Conservation (phyloP, 37 sponge, comb jelly and placozoan species). For the Petrosia ficiformis region DNA sequence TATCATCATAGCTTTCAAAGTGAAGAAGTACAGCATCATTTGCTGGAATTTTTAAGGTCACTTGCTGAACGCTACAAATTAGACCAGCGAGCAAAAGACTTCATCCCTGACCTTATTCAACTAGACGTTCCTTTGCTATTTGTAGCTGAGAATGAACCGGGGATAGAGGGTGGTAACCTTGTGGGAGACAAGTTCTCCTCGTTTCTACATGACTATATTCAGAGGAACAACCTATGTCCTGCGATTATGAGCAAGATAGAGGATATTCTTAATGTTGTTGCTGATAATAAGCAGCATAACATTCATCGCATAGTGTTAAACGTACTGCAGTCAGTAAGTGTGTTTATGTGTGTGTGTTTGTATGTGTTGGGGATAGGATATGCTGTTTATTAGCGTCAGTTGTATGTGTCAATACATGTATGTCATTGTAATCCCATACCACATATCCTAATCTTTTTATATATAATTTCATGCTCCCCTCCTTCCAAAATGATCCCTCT, state of each 20-base stretch:
- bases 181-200: slow-evolving; percentile 12
- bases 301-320: slow-evolving; percentile 34
- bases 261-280: background rate
- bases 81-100: slow-evolving; percentile 7
- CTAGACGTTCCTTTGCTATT: slow-evolving; percentile 40
- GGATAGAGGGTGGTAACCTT: too few relatives aligned
- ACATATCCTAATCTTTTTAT: too few relatives aligned
- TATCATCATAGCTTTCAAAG: background rate
- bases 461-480: too few relatives aligned
- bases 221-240: slow-evolving; percentile 18
- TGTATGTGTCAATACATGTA: too few relatives aligned
- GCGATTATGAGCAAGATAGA: slow-evolving; percentile 11
- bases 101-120: slow-evolving; percentile 50
- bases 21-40: slow-evolving; percentile 17
- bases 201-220: slow-evolving; percentile 22
- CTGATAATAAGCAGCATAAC: slow-evolving; percentile 12
- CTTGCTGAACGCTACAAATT: slow-evolving; percentile 24
- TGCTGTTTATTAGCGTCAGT: too few relatives aligned
- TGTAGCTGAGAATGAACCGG: slow-evolving; percentile 4
- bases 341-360: too few relatives aligned
- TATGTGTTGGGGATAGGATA: too few relatives aligned
- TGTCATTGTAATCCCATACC: too few relatives aligned
- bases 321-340: slow-evolving; percentile 14
- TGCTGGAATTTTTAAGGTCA: slow-evolving; percentile 30
- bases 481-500: too few relatives aligned